phyloP scores from a whole-genome alignment of 30 jellyfish, hydroid and myxozoan species.

The Mastigias papua region DNA sequence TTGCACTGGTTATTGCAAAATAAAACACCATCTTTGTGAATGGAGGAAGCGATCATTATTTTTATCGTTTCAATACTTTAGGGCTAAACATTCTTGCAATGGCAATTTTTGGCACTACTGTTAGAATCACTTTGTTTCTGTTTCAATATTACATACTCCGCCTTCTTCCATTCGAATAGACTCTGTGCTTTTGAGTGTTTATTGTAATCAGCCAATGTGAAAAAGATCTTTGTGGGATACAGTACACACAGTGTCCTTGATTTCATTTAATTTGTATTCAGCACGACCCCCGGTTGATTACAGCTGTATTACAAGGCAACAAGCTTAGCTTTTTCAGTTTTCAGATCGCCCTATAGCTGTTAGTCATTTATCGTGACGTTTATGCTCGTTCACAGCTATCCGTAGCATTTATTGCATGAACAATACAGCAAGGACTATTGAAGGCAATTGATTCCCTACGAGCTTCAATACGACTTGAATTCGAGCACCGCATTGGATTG shows the following conservation, averaged over 20 bases:
- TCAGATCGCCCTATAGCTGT: not conserved
- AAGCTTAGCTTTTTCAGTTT: not conserved
- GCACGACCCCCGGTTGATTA: constrained; percentile 3
- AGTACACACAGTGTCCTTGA: not conserved
- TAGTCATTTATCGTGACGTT: not conserved
- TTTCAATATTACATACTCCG: too few relatives aligned
- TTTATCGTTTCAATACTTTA: too few relatives aligned
- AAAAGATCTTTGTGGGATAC: too few relatives aligned
- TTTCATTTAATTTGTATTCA: not conserved
- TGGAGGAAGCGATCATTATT: too few relatives aligned
- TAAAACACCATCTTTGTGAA: too few relatives aligned
- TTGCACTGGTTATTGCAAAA: too few relatives aligned
- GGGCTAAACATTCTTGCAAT: too few relatives aligned
- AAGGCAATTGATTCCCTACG: constrained; percentile 15
- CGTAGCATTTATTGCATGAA: constrained; percentile 1
- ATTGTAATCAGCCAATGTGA: too few relatives aligned
- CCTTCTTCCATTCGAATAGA: too few relatives aligned
- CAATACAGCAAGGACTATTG: not conserved
- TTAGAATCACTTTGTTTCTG: too few relatives aligned
- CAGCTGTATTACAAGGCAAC: not conserved
- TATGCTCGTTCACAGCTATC: constrained; percentile 21
- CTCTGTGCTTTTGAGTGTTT: too few relatives aligned
- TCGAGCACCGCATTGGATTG: constrained; percentile 61
- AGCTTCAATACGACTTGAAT: constrained; percentile 61
- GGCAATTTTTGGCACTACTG: too few relatives aligned